These are phyloP conservation scores for Tragelaphus strepsiceros DNA, from an alignment of 2,113 vertebrate genomes.

Conservation along the genomic window DNA sequence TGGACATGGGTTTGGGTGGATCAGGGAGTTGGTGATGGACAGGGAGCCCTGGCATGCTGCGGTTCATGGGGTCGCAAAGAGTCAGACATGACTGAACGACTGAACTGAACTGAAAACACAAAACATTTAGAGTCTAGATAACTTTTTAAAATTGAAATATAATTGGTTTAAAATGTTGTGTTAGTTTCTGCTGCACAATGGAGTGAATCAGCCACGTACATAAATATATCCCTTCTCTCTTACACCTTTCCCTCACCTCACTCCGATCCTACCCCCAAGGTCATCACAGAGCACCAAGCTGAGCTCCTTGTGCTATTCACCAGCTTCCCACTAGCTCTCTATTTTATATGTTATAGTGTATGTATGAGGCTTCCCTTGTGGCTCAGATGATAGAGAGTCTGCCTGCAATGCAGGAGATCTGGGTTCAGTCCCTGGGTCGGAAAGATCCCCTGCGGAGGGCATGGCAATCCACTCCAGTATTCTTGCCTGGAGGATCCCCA, in stretches of 20 bases:
- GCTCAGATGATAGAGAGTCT: background rate
- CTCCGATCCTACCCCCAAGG: background rate
- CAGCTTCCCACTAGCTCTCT: background rate
- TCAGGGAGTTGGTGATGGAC: no score
- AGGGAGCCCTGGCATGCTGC: no score
- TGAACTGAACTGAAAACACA: no score
- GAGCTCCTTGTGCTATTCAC: background rate
- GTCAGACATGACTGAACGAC: fast-evolving
- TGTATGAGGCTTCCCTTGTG: background rate
- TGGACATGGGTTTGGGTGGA: no score
- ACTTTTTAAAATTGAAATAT: background rate
- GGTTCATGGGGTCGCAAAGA: no score
- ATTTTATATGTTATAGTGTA: background rate
- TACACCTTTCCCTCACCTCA: background rate
- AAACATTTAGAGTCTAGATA: background rate
- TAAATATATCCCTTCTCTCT: background rate
- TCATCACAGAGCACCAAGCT: background rate
- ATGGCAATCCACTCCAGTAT: background rate
- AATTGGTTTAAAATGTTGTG: background rate
- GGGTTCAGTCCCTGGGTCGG: background rate
- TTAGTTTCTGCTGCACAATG: background rate
- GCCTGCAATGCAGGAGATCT: background rate
- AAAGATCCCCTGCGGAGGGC: background rate
- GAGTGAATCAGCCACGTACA: background rate
- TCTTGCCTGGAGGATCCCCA: background rate